These are phyloP conservation scores for Percopsis transmontana DNA, from an alignment of 2,113 vertebrate genomes.

Conservation along the genomic window DNA sequence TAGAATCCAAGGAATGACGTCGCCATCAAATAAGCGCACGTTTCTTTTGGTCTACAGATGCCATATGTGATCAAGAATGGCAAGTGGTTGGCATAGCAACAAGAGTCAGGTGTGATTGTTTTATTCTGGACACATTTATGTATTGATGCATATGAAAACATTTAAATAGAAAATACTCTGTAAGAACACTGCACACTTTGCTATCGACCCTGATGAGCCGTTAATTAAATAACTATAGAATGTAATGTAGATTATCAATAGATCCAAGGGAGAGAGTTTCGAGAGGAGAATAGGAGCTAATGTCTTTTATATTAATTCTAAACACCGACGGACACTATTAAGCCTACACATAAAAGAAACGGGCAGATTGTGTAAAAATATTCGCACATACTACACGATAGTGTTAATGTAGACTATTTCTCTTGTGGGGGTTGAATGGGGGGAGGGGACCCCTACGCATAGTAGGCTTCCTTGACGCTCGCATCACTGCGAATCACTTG, in stretches of 20 bases:
- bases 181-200: constrained; percentile 2
- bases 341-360: neutral
- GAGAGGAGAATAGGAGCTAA: too few relatives aligned
- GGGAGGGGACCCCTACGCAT: constrained; percentile 58
- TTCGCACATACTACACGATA: constrained; percentile 38
- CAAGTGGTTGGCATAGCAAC: constrained; percentile 71
- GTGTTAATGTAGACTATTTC: constrained; percentile 30
- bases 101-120: constrained; percentile 51
- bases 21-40: constrained; percentile 14
- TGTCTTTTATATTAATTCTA: neutral
- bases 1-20: constrained; percentile 4
- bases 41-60: constrained; percentile 1
- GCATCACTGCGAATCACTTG: constrained; percentile 46
- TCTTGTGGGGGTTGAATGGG: constrained; percentile 43
- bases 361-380: constrained; percentile 22
- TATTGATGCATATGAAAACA: neutral
- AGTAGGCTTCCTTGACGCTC: neutral
- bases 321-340: too few relatives aligned
- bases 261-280: too few relatives aligned
- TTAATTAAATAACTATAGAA: neutral
- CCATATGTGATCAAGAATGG: constrained; percentile 31
- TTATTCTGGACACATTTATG: constrained; percentile 22
- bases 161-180: neutral
- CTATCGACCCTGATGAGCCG: neutral
- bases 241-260: too few relatives aligned